A percentile compares a stretch with the other conserved stretches of the same genome.
Evolutionary conservation across 2,797 vertebrate genomes (phyloP).

Genomic region (Coregonus sp.): DNA sequence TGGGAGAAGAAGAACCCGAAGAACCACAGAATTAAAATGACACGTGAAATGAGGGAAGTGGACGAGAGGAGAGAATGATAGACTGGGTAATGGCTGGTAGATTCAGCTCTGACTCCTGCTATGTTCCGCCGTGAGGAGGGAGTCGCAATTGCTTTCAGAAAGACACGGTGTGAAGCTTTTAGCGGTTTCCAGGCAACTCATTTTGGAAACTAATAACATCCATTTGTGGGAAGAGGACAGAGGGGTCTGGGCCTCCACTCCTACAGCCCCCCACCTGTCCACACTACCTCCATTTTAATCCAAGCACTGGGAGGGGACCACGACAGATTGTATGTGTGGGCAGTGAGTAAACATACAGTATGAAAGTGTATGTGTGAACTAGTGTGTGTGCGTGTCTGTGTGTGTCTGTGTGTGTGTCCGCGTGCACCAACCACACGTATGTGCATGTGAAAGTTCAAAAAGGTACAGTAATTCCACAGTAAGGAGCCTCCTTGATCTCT

Average conservation of each 20-base stretch:
- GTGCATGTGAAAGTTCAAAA: not conserved
- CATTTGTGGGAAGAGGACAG: constrained; percentile 48
- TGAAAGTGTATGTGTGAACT: not conserved
- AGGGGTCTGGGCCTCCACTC: constrained; percentile 31
- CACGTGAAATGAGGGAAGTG: not conserved
- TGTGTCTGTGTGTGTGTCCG: too few species aligned
- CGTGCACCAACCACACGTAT: too few species aligned
- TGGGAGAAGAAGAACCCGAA: constrained; percentile 38
- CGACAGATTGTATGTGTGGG: constrained; percentile 34
- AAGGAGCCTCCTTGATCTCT: not conserved
- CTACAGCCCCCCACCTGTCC: constrained; percentile 67
- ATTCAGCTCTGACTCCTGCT: constrained; percentile 67
- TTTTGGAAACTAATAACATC: constrained; percentile 73
- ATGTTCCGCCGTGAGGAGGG: constrained; percentile 44
- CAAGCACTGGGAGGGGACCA: constrained; percentile 39
- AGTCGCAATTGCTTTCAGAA: constrained; percentile 57
- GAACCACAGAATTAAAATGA: not conserved
- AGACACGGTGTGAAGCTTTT: constrained; percentile 60
- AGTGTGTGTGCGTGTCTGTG: constrained; percentile 29
- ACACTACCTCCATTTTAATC: constrained; percentile 62
- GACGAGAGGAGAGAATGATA: constrained; percentile 21
- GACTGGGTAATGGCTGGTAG: constrained; percentile 34
- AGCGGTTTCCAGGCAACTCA: constrained; percentile 71
- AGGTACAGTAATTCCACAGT: constrained; percentile 37
- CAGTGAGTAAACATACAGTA: constrained; percentile 7